Evolutionary conservation across 2,888 invertebrate species (phyloP).

Genomic region (Galeruca laticollis): DNA sequence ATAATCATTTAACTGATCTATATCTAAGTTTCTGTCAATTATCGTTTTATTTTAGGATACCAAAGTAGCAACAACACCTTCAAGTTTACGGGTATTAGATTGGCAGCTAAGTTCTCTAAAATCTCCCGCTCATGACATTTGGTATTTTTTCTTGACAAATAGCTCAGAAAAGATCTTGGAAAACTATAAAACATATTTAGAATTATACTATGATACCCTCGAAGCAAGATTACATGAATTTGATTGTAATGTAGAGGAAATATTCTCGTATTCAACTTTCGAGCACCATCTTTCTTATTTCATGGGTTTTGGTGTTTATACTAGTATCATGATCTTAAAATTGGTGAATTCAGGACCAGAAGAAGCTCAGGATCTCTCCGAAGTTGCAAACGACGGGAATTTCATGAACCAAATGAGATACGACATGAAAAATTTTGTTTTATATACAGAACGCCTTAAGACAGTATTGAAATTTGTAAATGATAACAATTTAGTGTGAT

Average conservation of each 20-base stretch:
- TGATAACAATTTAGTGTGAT: not conserved
- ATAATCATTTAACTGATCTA: too few species aligned
- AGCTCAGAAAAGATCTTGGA: constrained; percentile 45
- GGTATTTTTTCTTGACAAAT: constrained; percentile 51
- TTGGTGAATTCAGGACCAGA: constrained; percentile 30
- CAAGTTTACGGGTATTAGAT: constrained; percentile 49
- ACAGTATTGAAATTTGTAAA: not conserved
- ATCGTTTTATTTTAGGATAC: constrained; percentile 12
- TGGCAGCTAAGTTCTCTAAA: constrained; percentile 50
- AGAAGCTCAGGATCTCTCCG: constrained; percentile 25
- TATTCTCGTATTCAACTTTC: constrained; percentile 43
- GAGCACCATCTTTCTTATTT: constrained; percentile 34
- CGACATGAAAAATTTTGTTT: not conserved
- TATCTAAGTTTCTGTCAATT: too few species aligned
- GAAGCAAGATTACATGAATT: constrained; percentile 42
- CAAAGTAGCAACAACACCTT: constrained; percentile 42
- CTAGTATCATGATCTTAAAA: constrained; percentile 26
- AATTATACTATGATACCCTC: constrained; percentile 51
- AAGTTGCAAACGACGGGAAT: not conserved
- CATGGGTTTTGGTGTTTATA: constrained; percentile 19
- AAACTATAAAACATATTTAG: constrained; percentile 45
- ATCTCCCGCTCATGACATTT: constrained; percentile 49
- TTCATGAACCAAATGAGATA: not conserved
- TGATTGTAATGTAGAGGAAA: constrained; percentile 48
- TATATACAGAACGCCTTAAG: not conserved